Conservation (phyloP, 2,797 vertebrate genomes). For the Decapterus maruadsi region DNA sequence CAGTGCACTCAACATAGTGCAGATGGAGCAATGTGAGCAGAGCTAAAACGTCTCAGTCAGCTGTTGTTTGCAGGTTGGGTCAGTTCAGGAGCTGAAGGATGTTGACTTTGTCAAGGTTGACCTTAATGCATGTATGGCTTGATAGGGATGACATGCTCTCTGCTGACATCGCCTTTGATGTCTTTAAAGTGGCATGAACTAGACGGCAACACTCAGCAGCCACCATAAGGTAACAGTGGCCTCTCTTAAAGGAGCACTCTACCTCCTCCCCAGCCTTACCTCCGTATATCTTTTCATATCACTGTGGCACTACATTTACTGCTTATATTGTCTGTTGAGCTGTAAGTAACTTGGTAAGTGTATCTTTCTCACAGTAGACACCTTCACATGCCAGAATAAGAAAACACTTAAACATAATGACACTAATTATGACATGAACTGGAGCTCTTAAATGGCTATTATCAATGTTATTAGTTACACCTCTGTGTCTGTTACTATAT, state of each 20-base stretch:
- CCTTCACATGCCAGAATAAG: neutral
- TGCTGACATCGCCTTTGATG: slow-evolving; percentile 69
- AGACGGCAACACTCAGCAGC: slow-evolving; percentile 60
- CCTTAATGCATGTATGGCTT: slow-evolving; percentile 64
- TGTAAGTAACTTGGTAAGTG: neutral
- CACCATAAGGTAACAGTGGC: slow-evolving; percentile 23
- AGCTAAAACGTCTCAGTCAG: slow-evolving; percentile 40
- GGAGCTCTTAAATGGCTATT: neutral
- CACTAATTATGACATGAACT: neutral
- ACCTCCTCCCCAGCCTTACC: neutral
- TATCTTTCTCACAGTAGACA: neutral
- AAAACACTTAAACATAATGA: neutral
- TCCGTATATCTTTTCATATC: neutral
- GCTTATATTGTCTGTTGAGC: neutral
- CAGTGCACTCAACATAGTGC: neutral
- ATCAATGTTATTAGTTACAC: neutral
- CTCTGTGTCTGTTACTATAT: neutral
- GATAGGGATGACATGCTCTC: slow-evolving; percentile 72
- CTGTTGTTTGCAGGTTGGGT: slow-evolving; percentile 52
- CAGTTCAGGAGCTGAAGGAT: slow-evolving; percentile 49
- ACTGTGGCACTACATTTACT: neutral
- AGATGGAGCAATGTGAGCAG: slow-evolving; percentile 26
- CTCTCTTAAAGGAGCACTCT: slow-evolving; percentile 33
- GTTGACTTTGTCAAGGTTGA: slow-evolving; percentile 70
- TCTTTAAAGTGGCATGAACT: slow-evolving; percentile 65